Evolutionary conservation across 2,888 invertebrate species (phyloP).

Genomic region (Drosophila koepferae): DNA sequence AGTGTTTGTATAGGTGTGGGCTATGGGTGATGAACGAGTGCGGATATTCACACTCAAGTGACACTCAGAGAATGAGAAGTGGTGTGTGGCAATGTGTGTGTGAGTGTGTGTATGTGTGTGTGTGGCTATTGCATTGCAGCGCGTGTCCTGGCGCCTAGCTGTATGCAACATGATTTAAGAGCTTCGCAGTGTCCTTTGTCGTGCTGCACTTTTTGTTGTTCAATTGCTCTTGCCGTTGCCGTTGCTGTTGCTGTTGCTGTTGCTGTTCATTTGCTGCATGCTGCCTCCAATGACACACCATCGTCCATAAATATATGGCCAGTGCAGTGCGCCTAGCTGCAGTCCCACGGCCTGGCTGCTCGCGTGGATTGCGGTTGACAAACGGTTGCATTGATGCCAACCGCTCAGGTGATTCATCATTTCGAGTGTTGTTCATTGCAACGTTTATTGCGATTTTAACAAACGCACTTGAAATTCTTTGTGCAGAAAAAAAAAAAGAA

Average conservation of each 20-base stretch:
- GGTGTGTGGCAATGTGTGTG: not conserved
- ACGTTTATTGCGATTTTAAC: slow-evolving; percentile 84
- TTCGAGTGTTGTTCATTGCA: slow-evolving; percentile 83
- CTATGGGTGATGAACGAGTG: slow-evolving; percentile 67
- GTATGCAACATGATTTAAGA: slow-evolving; percentile 80
- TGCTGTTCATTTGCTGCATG: slow-evolving; percentile 63
- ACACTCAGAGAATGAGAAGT: slow-evolving; percentile 47
- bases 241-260: slow-evolving; percentile 25
- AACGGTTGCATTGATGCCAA: slow-evolving; percentile 73
- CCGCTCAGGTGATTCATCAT: slow-evolving; percentile 83
- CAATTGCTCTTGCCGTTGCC: slow-evolving; percentile 29
- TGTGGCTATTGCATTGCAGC: slow-evolving; percentile 58
- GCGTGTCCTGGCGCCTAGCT: slow-evolving; percentile 64
- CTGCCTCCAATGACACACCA: slow-evolving; percentile 26
- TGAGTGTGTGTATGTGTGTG: slow-evolving; percentile 5
- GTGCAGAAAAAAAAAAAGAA: not conserved
- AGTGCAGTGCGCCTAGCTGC: slow-evolving; percentile 45
- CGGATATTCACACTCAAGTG: slow-evolving; percentile 76
- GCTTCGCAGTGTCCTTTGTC: slow-evolving; percentile 49
- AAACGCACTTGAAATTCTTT: slow-evolving; percentile 77
- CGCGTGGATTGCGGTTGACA: slow-evolving; percentile 74
- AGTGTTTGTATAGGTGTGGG: slow-evolving; percentile 20
- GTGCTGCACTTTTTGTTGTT: slow-evolving; percentile 70
- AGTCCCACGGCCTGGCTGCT: slow-evolving; percentile 3
- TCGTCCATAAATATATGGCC: slow-evolving; percentile 55